These are phyloP conservation scores for Anser cygnoides DNA, from an alignment of 2,113 vertebrate genomes.

Conservation along the genomic window DNA sequence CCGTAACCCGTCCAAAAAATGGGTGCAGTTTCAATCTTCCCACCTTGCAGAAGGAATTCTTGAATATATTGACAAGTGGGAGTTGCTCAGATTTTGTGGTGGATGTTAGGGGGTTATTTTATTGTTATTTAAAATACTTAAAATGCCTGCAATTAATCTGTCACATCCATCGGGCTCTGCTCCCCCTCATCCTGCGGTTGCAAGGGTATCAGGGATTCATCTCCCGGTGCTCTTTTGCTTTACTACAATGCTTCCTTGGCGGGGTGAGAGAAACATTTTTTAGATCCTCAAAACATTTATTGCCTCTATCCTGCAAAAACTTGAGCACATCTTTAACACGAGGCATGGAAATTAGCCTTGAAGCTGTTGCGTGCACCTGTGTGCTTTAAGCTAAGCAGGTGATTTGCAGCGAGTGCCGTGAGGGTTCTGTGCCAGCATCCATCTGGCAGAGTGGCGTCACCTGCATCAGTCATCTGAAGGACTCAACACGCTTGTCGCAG, in stretches of 20 bases:
- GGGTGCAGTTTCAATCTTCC: not conserved
- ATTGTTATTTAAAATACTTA: not conserved
- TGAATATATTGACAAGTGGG: not conserved
- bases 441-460: not conserved
- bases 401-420: not conserved
- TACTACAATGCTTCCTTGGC: rapidly evolving
- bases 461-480: not conserved
- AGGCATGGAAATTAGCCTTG: not conserved
- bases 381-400: not conserved
- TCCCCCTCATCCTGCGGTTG: not conserved
- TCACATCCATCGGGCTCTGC: not conserved
- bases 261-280: not conserved
- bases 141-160: not conserved
- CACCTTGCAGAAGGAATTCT: not conserved
- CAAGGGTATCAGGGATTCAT: not conserved
- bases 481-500: not conserved
- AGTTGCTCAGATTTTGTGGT: not conserved
- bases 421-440: not conserved
- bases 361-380: not conserved
- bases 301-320: not conserved
- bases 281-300: not conserved
- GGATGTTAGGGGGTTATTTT: not conserved
- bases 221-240: not conserved
- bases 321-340: not conserved
- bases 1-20: not conserved